Evolutionary conservation across 2,888 invertebrate genomes (phyloP), one percentile per base, ranked within the genome.

Genomic region (Hedychridium roseum): DNA sequence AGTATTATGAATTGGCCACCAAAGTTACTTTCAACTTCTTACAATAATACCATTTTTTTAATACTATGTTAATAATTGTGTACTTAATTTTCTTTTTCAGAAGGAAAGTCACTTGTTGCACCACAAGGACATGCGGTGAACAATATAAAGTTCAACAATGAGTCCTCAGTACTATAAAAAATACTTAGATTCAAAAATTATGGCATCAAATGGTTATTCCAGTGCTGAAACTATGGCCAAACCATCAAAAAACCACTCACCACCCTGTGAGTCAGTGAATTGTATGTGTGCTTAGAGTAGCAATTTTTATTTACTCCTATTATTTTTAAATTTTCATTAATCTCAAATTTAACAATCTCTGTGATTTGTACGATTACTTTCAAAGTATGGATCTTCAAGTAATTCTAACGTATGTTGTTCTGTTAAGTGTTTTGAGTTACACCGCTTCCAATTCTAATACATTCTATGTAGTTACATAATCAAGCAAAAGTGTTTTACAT

Each of bases 141-240:
- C 53, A 57, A 59, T 40, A 59, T 21, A 21, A 48, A 43, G 47
- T 54, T 56, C 47, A 62, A 69, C 56, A 65, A 84, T 84, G 83
- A 82, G 82, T 62, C 82, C 82, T 50, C 81, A 82, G 70, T 80
- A 76, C 64, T 81, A 80, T 81, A 82, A 83, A 70, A 80, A 80
- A 64, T 80, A 80, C 71, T 70, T 80, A 50, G 71, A 70, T 50
- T 50, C 68, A 62, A 71, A 64, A 66, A 59, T 68, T 56, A 78
- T 78, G 77, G 68, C 76, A 57, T 73, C 76, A 30, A 78, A 79
- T 59, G 78, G 78, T 51, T 71, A 69, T 54, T 54, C 69, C 21
- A 68, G 54, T 50, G 43, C 69, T 47, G 51, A 68, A 27, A 43
- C 63, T n/a, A 48, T 64, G 39, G 49, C 62, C 49, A 64, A 66